These are phyloP conservation scores for Pinctada fucata DNA, from an alignment of 2,888 invertebrate genomes.

Conservation along the genomic window DNA sequence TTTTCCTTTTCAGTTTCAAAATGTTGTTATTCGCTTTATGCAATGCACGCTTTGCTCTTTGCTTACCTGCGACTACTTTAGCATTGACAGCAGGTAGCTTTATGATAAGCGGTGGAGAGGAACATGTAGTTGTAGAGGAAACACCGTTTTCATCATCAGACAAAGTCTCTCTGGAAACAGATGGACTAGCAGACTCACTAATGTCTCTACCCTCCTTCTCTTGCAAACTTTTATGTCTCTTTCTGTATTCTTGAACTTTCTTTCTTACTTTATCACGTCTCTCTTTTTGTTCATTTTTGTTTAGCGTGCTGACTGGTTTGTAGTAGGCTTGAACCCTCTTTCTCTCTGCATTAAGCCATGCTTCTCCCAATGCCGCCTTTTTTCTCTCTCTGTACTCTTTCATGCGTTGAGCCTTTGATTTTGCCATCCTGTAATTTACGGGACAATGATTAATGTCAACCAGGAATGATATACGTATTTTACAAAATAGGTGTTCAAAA, in stretches of 20 bases:
- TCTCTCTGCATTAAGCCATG: conserved; percentile 21
- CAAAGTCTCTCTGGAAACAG: background rate
- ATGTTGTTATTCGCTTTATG: conserved; percentile 4
- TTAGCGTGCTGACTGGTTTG: conserved; percentile 21
- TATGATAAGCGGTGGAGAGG: background rate
- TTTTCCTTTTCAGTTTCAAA: background rate
- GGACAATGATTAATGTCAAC: too few species aligned
- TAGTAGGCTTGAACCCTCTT: conserved; percentile 16
- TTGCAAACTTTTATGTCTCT: background rate
- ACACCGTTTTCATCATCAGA: conserved; percentile 21
- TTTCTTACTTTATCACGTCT: conserved; percentile 6
- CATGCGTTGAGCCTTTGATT: conserved; percentile 29
- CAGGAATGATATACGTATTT: too few species aligned
- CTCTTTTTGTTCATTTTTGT: conserved; percentile 10
- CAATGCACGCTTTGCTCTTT: conserved; percentile 14
- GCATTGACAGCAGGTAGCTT: background rate
- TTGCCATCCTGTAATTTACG: conserved; percentile 34
- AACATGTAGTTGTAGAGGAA: background rate
- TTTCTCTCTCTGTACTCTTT: conserved; percentile 37
- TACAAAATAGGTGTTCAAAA: too few species aligned
- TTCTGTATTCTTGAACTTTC: conserved; percentile 6
- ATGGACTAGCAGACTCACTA: background rate
- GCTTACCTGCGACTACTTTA: background rate
- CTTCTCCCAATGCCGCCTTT: conserved; percentile 27
- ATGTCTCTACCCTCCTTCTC: too few species aligned